Conservation (phyloP, 2,797 vertebrate species). For the Coranthus polyacanthus region DNA sequence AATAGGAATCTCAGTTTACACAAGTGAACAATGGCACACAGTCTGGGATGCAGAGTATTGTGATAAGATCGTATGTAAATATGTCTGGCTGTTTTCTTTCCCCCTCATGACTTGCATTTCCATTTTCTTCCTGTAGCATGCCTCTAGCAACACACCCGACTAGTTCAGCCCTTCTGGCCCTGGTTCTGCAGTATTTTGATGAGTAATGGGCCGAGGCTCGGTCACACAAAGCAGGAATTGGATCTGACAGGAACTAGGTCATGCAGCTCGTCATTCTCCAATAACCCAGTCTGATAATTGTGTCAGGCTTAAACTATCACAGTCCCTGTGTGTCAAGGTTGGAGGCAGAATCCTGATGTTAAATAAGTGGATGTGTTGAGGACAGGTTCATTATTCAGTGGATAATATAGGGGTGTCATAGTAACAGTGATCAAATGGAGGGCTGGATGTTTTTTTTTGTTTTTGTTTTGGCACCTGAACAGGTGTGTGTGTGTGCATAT, state of each 20-base stretch:
- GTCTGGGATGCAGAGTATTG: constrained; percentile 51
- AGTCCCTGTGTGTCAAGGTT: constrained; percentile 39
- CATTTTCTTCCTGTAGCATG: constrained; percentile 73
- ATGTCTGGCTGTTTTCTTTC: constrained; percentile 51
- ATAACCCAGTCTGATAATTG: constrained; percentile 65
- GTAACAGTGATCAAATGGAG: constrained; percentile 51
- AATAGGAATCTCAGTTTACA: constrained; percentile 64
- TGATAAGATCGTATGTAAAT: constrained; percentile 69
- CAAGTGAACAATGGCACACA: constrained; percentile 60
- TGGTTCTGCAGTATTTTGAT: constrained; percentile 54
- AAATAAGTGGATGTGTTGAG: constrained; percentile 5
- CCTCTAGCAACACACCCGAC: constrained; percentile 60
- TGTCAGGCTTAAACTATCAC: constrained; percentile 54
- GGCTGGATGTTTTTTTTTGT: constrained; percentile 32
- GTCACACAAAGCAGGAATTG: constrained; percentile 65
- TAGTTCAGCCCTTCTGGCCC: constrained; percentile 33
- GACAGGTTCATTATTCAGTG: constrained; percentile 49
- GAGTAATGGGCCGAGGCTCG: constrained; percentile 43
- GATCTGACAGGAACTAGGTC: constrained; percentile 75
- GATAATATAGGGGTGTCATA: constrained; percentile 54
- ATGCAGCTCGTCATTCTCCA: constrained; percentile 58
- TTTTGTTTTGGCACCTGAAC: constrained; percentile 55
- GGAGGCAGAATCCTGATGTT: constrained; percentile 39
- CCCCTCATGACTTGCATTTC: constrained; percentile 53
- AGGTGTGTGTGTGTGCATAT: constrained; percentile 40